phyloP scores from a whole-genome alignment of 2,797 vertebrate genomes.

The Falco novaeseelandiae region DNA sequence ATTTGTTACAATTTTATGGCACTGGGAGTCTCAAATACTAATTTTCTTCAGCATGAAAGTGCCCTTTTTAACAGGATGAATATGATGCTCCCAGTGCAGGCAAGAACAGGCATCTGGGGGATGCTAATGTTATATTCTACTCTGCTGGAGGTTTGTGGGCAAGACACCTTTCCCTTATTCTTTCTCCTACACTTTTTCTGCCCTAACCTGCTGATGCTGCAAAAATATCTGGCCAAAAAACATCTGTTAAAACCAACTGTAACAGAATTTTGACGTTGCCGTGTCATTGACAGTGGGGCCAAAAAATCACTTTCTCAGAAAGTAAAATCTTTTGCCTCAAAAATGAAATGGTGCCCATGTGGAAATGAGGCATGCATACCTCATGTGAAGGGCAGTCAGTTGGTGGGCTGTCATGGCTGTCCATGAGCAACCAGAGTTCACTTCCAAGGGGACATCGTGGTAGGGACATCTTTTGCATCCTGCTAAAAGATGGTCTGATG shows the following conservation, averaged over 20 bases:
- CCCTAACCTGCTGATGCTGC: background rate
- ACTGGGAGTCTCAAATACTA: constrained; percentile 17
- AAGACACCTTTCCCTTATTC: background rate
- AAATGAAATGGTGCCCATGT: background rate
- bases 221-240: background rate
- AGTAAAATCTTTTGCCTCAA: background rate
- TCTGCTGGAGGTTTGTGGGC: background rate
- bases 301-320: background rate
- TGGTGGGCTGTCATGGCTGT: background rate
- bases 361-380: background rate
- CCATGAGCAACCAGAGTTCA: background rate
- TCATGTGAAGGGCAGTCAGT: background rate
- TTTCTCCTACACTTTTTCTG: background rate
- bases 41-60: constrained; percentile 27
- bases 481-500: background rate
- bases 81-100: background rate
- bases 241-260: background rate
- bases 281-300: background rate
- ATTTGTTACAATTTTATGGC: constrained; percentile 65
- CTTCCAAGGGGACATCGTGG: accelerated
- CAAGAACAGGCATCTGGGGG: background rate
- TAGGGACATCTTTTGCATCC: background rate
- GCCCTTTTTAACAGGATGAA: constrained; percentile 5
- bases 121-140: background rate
- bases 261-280: background rate